These are phyloP conservation scores for Anniella stebbinsi DNA, from an alignment of 2,797 vertebrate species.

Conservation along the genomic window DNA sequence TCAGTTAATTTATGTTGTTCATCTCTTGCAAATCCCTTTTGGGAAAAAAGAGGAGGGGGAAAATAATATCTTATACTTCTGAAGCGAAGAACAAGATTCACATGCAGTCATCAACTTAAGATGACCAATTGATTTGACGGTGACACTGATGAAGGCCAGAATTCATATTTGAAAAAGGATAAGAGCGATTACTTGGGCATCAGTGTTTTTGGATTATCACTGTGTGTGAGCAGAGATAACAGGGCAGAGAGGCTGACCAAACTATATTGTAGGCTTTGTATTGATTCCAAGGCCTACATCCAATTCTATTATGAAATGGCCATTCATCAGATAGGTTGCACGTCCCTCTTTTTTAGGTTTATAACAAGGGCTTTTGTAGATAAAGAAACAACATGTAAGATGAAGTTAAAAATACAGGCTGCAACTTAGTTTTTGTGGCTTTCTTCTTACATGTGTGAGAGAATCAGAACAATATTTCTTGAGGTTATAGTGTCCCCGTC, in stretches of 20 bases:
- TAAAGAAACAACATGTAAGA: constrained; percentile 53
- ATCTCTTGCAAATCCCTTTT: constrained; percentile 68
- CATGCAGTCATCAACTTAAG: constrained; percentile 57
- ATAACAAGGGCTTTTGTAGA: constrained; percentile 51
- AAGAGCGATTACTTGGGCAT: constrained; percentile 66
- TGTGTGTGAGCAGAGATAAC: constrained; percentile 75
- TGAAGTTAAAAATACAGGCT: constrained; percentile 59
- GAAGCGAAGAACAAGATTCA: constrained; percentile 59
- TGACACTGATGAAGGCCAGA: constrained; percentile 71
- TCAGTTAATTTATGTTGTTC: constrained; percentile 62
- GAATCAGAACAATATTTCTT: constrained; percentile 20
- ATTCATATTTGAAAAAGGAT: constrained; percentile 63
- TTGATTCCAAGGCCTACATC: constrained; percentile 74
- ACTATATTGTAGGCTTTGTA: constrained; percentile 61
- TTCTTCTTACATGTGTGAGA: constrained; percentile 44
- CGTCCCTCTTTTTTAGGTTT: constrained; percentile 38
- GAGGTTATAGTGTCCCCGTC: constrained; percentile 35
- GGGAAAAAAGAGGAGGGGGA: constrained; percentile 45
- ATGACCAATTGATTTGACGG: constrained; percentile 71
- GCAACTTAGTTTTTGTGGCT: constrained; percentile 34
- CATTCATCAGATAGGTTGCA: constrained; percentile 74
- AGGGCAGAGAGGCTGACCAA: constrained; percentile 58
- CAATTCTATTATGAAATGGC: constrained; percentile 60
- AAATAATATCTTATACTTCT: constrained; percentile 61
- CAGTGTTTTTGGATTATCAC: constrained; percentile 66